Evolutionary conservation across 2,888 invertebrate species (phyloP).

Genomic region (Hedya salicella): DNA sequence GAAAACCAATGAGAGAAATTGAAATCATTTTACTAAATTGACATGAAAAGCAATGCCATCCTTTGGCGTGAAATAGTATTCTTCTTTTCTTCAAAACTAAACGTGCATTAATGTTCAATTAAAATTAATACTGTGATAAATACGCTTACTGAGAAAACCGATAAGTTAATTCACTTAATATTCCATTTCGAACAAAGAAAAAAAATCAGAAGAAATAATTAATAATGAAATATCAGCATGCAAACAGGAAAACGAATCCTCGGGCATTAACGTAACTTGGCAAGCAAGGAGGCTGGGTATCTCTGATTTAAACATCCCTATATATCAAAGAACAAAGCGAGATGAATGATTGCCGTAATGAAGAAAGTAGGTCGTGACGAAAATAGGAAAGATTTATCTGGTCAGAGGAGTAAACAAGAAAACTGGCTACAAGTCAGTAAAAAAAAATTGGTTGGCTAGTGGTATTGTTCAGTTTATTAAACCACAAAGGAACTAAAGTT

Average conservation of each 20-base stretch:
- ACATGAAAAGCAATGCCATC: no score
- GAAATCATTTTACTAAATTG: no score
- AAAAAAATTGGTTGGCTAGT: conserved; percentile 7
- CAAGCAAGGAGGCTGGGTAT: conserved; percentile 26
- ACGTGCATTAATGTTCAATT: not conserved
- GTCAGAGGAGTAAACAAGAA: conserved; percentile 38
- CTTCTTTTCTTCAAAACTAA: not conserved
- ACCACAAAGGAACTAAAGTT: not conserved
- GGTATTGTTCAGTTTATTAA: not conserved
- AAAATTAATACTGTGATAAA: not conserved
- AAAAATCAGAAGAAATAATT: conserved; percentile 37
- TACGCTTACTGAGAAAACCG: conserved; percentile 3
- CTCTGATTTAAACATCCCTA: conserved; percentile 46
- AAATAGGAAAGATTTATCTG: conserved; percentile 48
- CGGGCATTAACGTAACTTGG: conserved; percentile 36
- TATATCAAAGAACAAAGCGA: conserved; percentile 50
- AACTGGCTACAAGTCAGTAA: conserved; percentile 25
- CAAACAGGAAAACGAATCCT: conserved; percentile 39
- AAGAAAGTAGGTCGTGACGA: conserved; percentile 48
- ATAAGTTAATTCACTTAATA: conserved; percentile 19
- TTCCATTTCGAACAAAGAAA: conserved; percentile 16
- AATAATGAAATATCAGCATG: conserved; percentile 34
- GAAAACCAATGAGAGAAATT: no score
- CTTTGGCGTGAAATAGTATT: no score
- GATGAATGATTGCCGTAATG: conserved; percentile 47